Evolutionary conservation across 2,888 invertebrate genomes (phyloP), one percentile per base, ranked within the genome.

Genomic region (Rhogogaster chlorosoma): DNA sequence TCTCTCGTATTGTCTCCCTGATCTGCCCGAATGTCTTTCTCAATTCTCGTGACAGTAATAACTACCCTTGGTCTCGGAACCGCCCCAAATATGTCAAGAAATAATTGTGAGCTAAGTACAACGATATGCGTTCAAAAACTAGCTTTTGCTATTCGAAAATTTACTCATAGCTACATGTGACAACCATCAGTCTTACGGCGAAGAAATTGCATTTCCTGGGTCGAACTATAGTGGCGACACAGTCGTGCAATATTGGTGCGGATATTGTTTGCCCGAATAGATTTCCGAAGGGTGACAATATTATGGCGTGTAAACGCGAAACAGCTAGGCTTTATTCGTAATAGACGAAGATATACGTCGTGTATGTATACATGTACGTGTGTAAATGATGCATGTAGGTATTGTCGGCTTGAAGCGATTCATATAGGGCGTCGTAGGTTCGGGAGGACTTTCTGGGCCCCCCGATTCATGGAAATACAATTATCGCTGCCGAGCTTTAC

Each of bases 391-490:
- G 32, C 67, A 29, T 22, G 26, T 29, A 18, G 38, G 73, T 73
- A 73, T 42, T 49, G 29, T 53, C 22, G 18, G 12, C 53, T 29
- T 77, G 45, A n/a, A 49, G 53, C 77, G 32, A 77, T 77, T 77
- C 71, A 9, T 26, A 42, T 42, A 42, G 22, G 42, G 42, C 73
- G 42, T 29, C 29, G 77, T 29, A 29, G 32, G 32, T 77, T 77
- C 10, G 10, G 77, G 26, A 49, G 49, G 77, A n/a, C 49, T 49
- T 61, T 61, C 49, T 57, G 49, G 29, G 36, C 45, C 77, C 45
- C 86, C 88, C 91, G 88, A 92, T 91, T 80, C 91, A 90, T 92
- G 92, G 92, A 93, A 93, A 93, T 92, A 93, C 93, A 93, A 93
- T 93, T 93, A 93, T 90, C 89, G 89, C 88, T 84, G 45, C 29